phyloP scores from a whole-genome alignment of 2,113 vertebrate genomes.

The Phyllopteryx taeniolatus region DNA sequence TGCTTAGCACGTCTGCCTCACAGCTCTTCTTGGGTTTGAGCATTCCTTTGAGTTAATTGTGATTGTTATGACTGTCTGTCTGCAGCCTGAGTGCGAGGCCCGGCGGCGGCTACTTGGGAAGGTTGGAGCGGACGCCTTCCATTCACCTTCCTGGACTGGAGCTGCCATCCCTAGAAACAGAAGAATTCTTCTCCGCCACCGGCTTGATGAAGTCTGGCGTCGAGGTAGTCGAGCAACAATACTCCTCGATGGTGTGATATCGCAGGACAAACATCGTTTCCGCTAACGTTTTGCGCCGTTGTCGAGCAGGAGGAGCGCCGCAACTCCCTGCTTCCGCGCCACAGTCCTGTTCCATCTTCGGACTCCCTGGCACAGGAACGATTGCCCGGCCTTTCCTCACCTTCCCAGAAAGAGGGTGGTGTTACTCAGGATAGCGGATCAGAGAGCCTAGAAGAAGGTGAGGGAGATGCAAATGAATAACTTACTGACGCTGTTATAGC shows the following conservation, averaged over 20 bases:
- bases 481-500: background rate
- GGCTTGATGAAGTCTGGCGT: conserved; percentile 41
- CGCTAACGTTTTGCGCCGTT: background rate
- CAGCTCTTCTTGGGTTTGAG: too few species aligned
- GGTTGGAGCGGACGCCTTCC: conserved; percentile 53
- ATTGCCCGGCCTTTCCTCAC: conserved; percentile 68
- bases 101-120: conserved; percentile 38
- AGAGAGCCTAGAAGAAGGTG: conserved; percentile 85
- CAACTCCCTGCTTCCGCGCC: conserved; percentile 57
- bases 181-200: conserved; percentile 50
- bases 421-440: conserved; percentile 80
- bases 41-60: background rate
- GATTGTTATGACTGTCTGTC: background rate
- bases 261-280: background rate
- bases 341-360: conserved; percentile 63
- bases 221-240: conserved; percentile 37
- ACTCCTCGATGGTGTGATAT: background rate
- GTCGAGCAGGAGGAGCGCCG: conserved; percentile 67
- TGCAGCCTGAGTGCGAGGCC: conserved; percentile 53
- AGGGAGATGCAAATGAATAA: conserved; percentile 9
- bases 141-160: conserved; percentile 60
- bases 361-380: conserved; percentile 58
- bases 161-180: conserved; percentile 53
- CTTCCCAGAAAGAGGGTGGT: conserved; percentile 83
- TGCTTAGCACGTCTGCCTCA: too few species aligned